phyloP scores from a whole-genome alignment of 2,797 vertebrate species.

The Onychomys torridus region DNA sequence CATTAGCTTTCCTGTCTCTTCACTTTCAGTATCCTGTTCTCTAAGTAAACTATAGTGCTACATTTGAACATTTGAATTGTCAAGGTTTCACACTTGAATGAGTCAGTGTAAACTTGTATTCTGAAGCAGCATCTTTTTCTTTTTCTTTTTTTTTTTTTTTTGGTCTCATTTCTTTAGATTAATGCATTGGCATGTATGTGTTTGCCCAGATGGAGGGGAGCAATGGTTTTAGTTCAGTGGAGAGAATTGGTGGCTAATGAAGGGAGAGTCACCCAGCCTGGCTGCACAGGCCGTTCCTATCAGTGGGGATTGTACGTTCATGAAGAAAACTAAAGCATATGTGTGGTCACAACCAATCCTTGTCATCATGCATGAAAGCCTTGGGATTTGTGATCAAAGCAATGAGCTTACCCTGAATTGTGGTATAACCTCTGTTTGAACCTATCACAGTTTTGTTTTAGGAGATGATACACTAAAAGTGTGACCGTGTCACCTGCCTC shows the following conservation, averaged over 20 bases:
- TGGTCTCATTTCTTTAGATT: conserved; percentile 24
- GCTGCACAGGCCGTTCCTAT: conserved; percentile 76
- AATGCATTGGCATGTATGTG: conserved; percentile 46
- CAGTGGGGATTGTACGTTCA: conserved; percentile 74
- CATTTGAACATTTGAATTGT: conserved; percentile 38
- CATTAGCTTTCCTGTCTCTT: conserved; percentile 24
- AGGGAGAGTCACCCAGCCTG: conserved; percentile 51
- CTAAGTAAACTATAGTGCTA: background rate
- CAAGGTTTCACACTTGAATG: conserved; percentile 44
- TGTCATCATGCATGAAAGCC: conserved; percentile 90
- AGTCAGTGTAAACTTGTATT: conserved; percentile 30
- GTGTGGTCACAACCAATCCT: conserved; percentile 92
- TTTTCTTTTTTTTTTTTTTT: no score
- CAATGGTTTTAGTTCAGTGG: conserved; percentile 58
- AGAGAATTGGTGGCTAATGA: conserved; percentile 53
- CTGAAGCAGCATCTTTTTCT: conserved; percentile 17
- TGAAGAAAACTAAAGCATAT: conserved; percentile 87
- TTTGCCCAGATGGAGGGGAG: conserved; percentile 23
- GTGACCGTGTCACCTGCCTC: conserved; percentile 77
- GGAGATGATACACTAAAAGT: conserved; percentile 76
- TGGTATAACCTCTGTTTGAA: conserved; percentile 92
- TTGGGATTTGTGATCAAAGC: conserved; percentile 92
- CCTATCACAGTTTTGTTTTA: conserved; percentile 86
- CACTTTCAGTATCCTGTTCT: background rate
- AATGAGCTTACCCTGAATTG: conserved; percentile 87